Conservation (phyloP, 2,797 vertebrate genomes). For the Acanthis flammea region DNA sequence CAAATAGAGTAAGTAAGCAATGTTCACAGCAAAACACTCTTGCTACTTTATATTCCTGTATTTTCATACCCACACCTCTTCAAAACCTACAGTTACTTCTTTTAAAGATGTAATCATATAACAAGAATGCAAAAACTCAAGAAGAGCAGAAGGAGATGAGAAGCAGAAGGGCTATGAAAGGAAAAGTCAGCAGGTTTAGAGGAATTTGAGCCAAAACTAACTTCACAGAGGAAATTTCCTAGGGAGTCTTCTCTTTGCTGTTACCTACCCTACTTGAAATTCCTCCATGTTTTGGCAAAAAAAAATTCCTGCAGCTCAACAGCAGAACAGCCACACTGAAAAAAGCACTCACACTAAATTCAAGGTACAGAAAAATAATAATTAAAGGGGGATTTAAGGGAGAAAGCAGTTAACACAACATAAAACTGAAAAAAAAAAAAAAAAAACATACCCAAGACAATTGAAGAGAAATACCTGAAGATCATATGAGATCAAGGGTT, state of each 20-base stretch:
- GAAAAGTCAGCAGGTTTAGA: slow-evolving; percentile 36
- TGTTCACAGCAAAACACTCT: not conserved
- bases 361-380: not conserved
- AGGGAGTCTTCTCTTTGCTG: not conserved
- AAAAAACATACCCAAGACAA: not conserved
- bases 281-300: not conserved
- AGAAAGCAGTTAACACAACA: not conserved
- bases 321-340: not conserved
- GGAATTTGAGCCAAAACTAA: slow-evolving; percentile 41
- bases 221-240: slow-evolving; percentile 45
- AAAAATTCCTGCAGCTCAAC: not conserved
- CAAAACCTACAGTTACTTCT: slow-evolving; percentile 2
- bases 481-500: not conserved
- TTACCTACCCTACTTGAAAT: not conserved
- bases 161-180: slow-evolving; percentile 9
- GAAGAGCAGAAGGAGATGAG: not conserved
- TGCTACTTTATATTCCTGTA: slow-evolving; percentile 4
- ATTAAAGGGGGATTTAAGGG: not conserved
- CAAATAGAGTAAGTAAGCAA: not conserved
- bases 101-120: not conserved
- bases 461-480: not conserved
- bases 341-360: not conserved
- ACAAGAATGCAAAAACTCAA: not conserved
- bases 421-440: not conserved
- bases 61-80: slow-evolving; percentile 2